Evolutionary conservation across 2,888 invertebrate genomes (phyloP).

Genomic region (Drosophila rubida): DNA sequence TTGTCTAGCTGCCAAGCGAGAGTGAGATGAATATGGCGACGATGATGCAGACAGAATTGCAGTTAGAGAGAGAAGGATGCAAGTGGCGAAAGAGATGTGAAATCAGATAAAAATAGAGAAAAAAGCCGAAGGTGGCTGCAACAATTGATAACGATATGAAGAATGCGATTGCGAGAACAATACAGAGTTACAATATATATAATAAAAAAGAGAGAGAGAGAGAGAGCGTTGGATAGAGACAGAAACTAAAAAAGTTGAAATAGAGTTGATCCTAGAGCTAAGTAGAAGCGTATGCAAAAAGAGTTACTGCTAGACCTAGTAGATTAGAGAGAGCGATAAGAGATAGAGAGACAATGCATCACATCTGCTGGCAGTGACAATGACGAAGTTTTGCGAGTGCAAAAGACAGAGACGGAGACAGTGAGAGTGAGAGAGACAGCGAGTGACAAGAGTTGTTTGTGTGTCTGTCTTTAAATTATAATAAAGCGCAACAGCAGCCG

Average conservation of each 20-base stretch:
- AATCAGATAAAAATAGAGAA: too few relatives aligned
- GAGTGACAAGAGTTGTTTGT: neutral
- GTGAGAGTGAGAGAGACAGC: slow-evolving; percentile 2
- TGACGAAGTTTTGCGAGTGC: slow-evolving; percentile 57
- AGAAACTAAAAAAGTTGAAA: neutral
- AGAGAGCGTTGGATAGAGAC: slow-evolving; percentile 1
- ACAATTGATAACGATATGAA: too few relatives aligned
- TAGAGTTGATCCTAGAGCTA: too few relatives aligned
- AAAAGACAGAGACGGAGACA: slow-evolving; percentile 10
- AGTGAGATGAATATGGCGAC: slow-evolving; percentile 14
- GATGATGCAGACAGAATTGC: slow-evolving; percentile 14
- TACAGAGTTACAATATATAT: too few relatives aligned
- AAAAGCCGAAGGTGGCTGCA: too few relatives aligned
- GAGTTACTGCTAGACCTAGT: too few relatives aligned
- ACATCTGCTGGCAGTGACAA: slow-evolving; percentile 62
- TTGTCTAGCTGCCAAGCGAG: slow-evolving; percentile 20
- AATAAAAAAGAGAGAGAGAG: too few relatives aligned
- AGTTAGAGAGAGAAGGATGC: slow-evolving; percentile 18
- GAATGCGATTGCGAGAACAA: too few relatives aligned
- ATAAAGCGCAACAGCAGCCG: slow-evolving; percentile 45
- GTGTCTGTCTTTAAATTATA: slow-evolving; percentile 60
- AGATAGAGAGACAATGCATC: neutral
- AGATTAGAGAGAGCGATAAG: too few relatives aligned
- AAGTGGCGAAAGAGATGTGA: too few relatives aligned
- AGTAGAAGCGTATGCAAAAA: too few relatives aligned